These are phyloP conservation scores for Poecilia picta DNA, from an alignment of 2,797 vertebrate species.

Conservation along the genomic window DNA sequence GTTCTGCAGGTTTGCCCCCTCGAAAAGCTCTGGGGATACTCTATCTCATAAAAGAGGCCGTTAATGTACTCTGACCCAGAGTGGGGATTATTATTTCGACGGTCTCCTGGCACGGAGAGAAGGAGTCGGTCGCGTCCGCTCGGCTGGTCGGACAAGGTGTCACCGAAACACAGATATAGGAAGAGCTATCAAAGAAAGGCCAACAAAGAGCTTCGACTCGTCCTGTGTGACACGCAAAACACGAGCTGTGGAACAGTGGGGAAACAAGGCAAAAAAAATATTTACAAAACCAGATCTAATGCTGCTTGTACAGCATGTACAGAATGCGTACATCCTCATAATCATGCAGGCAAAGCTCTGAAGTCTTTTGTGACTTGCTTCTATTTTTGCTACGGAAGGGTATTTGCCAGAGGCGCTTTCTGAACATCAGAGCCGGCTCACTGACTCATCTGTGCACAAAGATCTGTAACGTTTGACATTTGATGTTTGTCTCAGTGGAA, in stretches of 20 bases:
- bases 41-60: slow-evolving; percentile 66
- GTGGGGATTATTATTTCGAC: slow-evolving; percentile 62
- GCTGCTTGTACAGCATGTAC: slow-evolving; percentile 8
- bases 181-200: slow-evolving; percentile 55
- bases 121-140: slow-evolving; percentile 29
- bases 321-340: slow-evolving; percentile 11
- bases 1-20: slow-evolving; percentile 49
- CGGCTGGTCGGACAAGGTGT: slow-evolving; percentile 57
- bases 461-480: slow-evolving; percentile 8
- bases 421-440: slow-evolving; percentile 25
- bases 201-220: slow-evolving; percentile 57
- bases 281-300: slow-evolving; percentile 25
- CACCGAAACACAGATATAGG: slow-evolving; percentile 58
- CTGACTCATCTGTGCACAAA: slow-evolving; percentile 4
- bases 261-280: slow-evolving; percentile 52
- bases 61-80: slow-evolving; percentile 67
- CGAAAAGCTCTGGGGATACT: slow-evolving; percentile 46
- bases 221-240: slow-evolving; percentile 43
- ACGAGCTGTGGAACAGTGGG: not conserved
- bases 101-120: slow-evolving; percentile 52
- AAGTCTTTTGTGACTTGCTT: slow-evolving; percentile 5
- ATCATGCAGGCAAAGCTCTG: slow-evolving; percentile 8
- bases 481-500: not conserved
- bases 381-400: not conserved
- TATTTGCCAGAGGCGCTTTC: slow-evolving; percentile 22